Percentiles rank a stretch among this genome's conserved stretches.
Evolutionary conservation across 2,888 invertebrate species (phyloP).

Genomic region (Scotopteryx bipunctaria): DNA sequence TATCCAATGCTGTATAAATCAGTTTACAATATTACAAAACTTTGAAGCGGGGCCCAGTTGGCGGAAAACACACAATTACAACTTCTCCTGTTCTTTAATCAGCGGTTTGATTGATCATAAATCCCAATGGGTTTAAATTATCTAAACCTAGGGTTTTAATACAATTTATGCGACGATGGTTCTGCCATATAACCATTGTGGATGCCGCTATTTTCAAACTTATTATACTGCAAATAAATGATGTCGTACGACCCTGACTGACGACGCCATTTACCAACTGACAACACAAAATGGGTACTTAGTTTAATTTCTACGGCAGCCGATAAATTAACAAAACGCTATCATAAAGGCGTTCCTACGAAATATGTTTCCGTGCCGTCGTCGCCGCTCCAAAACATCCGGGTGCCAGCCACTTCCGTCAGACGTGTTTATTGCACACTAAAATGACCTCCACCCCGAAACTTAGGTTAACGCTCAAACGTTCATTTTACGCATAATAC

Average conservation of each 20-base stretch:
- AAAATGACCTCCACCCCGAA: constrained; percentile 18
- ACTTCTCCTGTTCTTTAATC: constrained; percentile 10
- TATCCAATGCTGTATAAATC: not conserved
- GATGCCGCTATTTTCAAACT: not conserved
- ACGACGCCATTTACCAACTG: too few relatives aligned
- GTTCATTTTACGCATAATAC: not conserved
- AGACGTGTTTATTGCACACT: constrained; percentile 25
- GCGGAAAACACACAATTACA: constrained; percentile 1
- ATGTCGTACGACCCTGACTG: not conserved
- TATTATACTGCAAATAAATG: not conserved
- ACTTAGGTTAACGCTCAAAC: constrained; percentile 17
- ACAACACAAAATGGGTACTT: constrained; percentile 2
- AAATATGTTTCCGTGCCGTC: constrained; percentile 20
- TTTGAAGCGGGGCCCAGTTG: constrained; percentile 13
- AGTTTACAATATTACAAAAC: constrained; percentile 12
- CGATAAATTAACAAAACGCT: constrained; percentile 15
- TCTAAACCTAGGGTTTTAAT: not conserved
- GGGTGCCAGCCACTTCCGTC: constrained; percentile 23
- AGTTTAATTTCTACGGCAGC: constrained; percentile 3
- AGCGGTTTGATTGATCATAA: constrained; percentile 7
- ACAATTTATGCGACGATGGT: too few relatives aligned
- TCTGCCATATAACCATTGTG: not conserved
- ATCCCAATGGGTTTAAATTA: not conserved
- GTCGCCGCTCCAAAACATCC: constrained; percentile 24
- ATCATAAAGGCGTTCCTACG: constrained; percentile 12